These are phyloP conservation scores for Amblyjoppa fuscipennis DNA, from an alignment of 2,888 invertebrate genomes.

Conservation along the genomic window DNA sequence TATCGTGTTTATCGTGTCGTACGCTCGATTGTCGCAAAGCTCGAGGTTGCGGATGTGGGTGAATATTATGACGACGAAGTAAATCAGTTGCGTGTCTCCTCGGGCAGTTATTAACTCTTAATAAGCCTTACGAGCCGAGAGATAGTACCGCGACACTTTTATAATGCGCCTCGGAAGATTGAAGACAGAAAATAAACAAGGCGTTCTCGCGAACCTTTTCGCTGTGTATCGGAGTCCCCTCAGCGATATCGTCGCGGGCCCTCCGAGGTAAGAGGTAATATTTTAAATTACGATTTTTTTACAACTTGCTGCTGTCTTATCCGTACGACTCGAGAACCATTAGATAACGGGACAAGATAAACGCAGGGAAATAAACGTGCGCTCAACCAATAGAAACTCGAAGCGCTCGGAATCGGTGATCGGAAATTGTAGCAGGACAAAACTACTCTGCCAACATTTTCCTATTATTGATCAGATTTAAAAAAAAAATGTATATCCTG, in stretches of 20 bases:
- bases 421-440: no score
- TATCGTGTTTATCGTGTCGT: constrained; percentile 4
- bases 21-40: constrained; percentile 15
- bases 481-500: no score
- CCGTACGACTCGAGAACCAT: no score
- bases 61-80: constrained; percentile 21
- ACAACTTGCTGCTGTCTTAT: not conserved
- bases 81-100: constrained; percentile 28
- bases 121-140: constrained; percentile 15
- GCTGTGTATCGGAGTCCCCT: not conserved
- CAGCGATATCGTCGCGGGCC: not conserved
- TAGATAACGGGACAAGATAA: no score
- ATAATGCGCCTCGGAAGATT: constrained; percentile 19
- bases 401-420: no score
- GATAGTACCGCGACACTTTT: constrained; percentile 27
- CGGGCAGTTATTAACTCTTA: constrained; percentile 19
- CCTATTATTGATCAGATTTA: no score
- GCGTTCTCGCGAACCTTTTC: not conserved
- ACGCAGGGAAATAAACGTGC: not conserved
- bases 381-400: not conserved
- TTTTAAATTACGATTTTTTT: not conserved
- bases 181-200: constrained; percentile 17
- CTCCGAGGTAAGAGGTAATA: not conserved
- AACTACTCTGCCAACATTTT: no score
- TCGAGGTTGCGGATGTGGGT: constrained; percentile 6